Evolutionary conservation across 2,113 vertebrate genomes (phyloP), one percentile per base, ranked within the genome.

Genomic region (Chrysochloris asiatica): DNA sequence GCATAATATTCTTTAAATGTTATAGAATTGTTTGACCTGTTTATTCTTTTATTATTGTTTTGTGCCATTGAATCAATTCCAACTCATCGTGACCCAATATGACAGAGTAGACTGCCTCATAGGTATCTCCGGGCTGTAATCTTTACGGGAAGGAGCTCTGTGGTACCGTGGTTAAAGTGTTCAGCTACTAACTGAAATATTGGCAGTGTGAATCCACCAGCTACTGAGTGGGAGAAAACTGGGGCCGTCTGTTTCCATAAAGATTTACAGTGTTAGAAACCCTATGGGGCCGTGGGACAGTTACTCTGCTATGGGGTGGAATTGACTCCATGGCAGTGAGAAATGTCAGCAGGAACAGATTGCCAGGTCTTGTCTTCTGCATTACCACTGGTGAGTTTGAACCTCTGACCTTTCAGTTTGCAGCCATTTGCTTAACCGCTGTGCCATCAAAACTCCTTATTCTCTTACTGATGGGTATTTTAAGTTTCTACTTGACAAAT

Each of bases 401-500:
- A 67, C 63, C n/a, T n/a, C 33, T 28, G 63, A 67, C 63, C 63
- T 19, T 67, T 36, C 63, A 17, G 9, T 67, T 33, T 7, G 63
- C 63, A 67, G 16, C 14, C 16, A 7, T n/a, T 14, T 38, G n/a
- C 67, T 38, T 69, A 22, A 69, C 21, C 36, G 38, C 36, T 3
- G 36, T 22, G 13, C 36, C 1, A 21, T 36, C 36, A 38, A 11
- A 19, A 1, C 8, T 38, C n/a, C 63, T 69, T 69, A 9, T 76
- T 93, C 12, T 33, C 33, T 59, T 61, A 54, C 4, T 77, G 84
- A 73, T 56, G 4, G 61, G 38, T 13, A 75, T 56, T 63, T n/a
- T 75, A 73, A 26, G 36, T 75, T 93, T 83, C 80, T 79, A 47
- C 41, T 86, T 86, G 16, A 71, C 3, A 83, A 65, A 83, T 80